A percentile compares a stretch with the other conserved stretches of the same genome.
Evolutionary conservation across 2,113 vertebrate species (phyloP).

Genomic region (Ivindomyrus marchei): DNA sequence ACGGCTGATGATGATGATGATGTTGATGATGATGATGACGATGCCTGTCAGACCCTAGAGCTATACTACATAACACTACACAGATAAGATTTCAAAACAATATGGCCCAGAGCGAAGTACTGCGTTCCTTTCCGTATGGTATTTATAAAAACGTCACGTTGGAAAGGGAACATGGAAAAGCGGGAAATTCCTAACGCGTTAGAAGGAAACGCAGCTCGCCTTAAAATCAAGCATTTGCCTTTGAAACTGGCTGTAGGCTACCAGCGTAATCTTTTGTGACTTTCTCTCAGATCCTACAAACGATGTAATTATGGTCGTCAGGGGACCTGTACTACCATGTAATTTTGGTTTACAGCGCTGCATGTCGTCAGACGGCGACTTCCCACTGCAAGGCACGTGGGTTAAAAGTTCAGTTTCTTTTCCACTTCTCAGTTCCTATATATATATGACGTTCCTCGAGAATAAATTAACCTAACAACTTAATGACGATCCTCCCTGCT

Average conservation of each 20-base stretch:
- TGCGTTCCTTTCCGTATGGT: background rate
- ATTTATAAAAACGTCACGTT: background rate
- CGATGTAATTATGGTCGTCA: slow-evolving; percentile 60
- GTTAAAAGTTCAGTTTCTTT: slow-evolving; percentile 58
- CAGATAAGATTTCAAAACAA: background rate
- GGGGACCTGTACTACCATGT: slow-evolving; percentile 51
- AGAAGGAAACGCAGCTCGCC: slow-evolving; percentile 22
- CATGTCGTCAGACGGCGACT: slow-evolving; percentile 49
- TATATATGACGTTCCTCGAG: slow-evolving; percentile 19
- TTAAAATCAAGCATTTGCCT: slow-evolving; percentile 35
- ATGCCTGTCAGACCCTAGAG: background rate
- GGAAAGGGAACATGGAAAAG: background rate
- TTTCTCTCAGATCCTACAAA: slow-evolving; percentile 51
- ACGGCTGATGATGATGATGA: background rate
- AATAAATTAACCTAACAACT: slow-evolving; percentile 23
- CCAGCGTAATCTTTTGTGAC: slow-evolving; percentile 35
- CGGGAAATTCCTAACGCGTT: slow-evolving; percentile 15
- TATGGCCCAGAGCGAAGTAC: background rate
- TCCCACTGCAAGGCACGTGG: slow-evolving; percentile 41
- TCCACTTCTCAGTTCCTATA: slow-evolving; percentile 32
- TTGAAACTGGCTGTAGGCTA: slow-evolving; percentile 37
- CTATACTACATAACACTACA: background rate
- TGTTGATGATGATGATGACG: background rate
- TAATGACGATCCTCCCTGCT: slow-evolving; percentile 18
- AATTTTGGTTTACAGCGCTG: slow-evolving; percentile 52